phyloP scores from a whole-genome alignment of 2,888 invertebrate species.

The Drosophila testacea region DNA sequence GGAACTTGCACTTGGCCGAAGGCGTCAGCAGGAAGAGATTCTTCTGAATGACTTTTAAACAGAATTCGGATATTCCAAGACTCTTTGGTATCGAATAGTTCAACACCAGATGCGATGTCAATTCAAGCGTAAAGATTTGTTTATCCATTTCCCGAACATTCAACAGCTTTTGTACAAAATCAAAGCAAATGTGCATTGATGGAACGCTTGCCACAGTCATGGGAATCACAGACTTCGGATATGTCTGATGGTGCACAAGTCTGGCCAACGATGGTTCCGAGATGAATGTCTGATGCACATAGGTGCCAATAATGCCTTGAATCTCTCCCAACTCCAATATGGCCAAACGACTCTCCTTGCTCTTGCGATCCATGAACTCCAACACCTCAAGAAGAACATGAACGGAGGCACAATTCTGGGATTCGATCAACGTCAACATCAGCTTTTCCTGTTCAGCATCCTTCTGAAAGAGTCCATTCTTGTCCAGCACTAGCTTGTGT shows the following conservation, averaged over 20 bases:
- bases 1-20: constrained; percentile 91
- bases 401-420: constrained; percentile 97
- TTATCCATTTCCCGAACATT: constrained; percentile 97
- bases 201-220: constrained; percentile 97
- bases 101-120: constrained; percentile 95
- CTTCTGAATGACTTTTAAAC: constrained; percentile 94
- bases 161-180: constrained; percentile 97
- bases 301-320: constrained; percentile 96
- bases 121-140: constrained; percentile 96
- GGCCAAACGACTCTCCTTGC: constrained; percentile 88
- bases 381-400: constrained; percentile 97
- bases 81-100: constrained; percentile 98
- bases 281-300: constrained; percentile 98
- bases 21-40: constrained; percentile 92
- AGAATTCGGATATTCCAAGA: constrained; percentile 94
- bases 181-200: constrained; percentile 99
- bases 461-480: constrained; percentile 90
- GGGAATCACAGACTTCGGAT: constrained; percentile 95
- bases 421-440: constrained; percentile 94
- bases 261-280: constrained; percentile 97
- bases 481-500: constrained; percentile 91
- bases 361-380: constrained; percentile 90
- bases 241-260: constrained; percentile 98
- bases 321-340: constrained; percentile 95
- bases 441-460: constrained; percentile 96